A percentile compares a stretch with the other conserved stretches of the same genome.
Evolutionary conservation across 2,888 invertebrate species (phyloP).

Genomic region (Diadegma fenestrale): DNA sequence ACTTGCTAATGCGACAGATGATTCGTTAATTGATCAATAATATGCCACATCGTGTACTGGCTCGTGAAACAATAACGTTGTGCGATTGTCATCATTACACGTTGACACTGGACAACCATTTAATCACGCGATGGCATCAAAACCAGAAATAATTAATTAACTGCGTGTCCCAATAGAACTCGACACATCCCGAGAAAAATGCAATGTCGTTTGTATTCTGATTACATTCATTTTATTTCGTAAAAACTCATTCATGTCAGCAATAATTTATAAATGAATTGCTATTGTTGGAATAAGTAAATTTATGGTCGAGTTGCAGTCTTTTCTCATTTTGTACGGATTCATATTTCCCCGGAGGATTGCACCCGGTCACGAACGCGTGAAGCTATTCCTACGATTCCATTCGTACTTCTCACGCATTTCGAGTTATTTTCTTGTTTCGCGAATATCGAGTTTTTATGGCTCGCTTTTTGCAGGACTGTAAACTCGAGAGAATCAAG

Average conservation of each 20-base stretch:
- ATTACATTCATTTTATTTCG: not conserved
- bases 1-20: too few species aligned
- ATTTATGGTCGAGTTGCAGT: not conserved
- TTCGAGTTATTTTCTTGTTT: slow-evolving; percentile 7
- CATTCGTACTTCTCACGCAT: slow-evolving; percentile 51
- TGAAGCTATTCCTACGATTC: slow-evolving; percentile 66
- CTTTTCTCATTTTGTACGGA: not conserved
- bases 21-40: too few species aligned
- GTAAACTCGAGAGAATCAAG: slow-evolving; percentile 52
- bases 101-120: too few species aligned
- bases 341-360: not conserved
- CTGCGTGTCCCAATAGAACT: not conserved
- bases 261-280: not conserved
- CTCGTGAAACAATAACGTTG: too few species aligned
- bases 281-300: not conserved
- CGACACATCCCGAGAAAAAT: not conserved
- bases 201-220: not conserved
- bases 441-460: not conserved
- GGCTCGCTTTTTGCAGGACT: slow-evolving; percentile 10
- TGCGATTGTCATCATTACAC: too few species aligned
- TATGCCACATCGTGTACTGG: too few species aligned
- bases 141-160: too few species aligned
- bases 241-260: not conserved
- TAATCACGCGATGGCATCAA: too few species aligned
- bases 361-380: slow-evolving; percentile 53